Evolutionary conservation across 2,113 vertebrate species (phyloP).

Genomic region (Loxodonta africana): DNA sequence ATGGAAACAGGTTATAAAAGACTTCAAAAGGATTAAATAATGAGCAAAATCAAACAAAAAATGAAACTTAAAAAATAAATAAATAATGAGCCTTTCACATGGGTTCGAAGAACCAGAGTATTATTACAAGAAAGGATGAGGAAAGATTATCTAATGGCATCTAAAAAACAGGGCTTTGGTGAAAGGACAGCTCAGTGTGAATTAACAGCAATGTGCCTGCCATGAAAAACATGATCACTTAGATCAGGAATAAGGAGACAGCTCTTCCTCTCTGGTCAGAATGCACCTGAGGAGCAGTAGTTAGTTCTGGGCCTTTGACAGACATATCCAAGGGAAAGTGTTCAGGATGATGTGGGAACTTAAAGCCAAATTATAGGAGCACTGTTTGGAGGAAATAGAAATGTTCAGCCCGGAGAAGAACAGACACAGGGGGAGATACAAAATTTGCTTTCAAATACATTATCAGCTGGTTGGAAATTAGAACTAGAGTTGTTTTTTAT

Average conservation of each 20-base stretch:
- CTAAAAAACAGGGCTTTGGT: not conserved
- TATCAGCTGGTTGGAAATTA: conserved; percentile 49
- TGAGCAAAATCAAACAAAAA: conserved; percentile 68
- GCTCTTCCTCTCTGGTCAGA: not conserved
- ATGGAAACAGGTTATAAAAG: not conserved
- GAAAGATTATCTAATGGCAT: not conserved
- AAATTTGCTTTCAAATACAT: conserved; percentile 64
- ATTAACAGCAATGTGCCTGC: not conserved
- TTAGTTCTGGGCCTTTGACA: not conserved
- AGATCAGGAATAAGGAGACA: not conserved
- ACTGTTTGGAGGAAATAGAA: conserved; percentile 64
- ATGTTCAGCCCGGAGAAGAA: conserved; percentile 70
- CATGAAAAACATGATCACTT: not conserved
- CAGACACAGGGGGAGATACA: conserved; percentile 54
- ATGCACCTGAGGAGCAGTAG: not conserved
- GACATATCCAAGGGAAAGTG: not conserved
- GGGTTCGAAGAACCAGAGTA: not conserved
- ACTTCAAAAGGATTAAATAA: not conserved
- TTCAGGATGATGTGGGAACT: not conserved
- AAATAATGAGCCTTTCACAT: conserved; percentile 16
- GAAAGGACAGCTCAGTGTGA: not conserved
- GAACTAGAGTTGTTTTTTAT: conserved; percentile 54
- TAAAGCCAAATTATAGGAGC: conserved; percentile 1
- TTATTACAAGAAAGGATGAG: not conserved
- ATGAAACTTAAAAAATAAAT: not conserved